Base-by-base conservation (phyloP, 2,888 invertebrate species). In the Tuta absoluta region DNA sequence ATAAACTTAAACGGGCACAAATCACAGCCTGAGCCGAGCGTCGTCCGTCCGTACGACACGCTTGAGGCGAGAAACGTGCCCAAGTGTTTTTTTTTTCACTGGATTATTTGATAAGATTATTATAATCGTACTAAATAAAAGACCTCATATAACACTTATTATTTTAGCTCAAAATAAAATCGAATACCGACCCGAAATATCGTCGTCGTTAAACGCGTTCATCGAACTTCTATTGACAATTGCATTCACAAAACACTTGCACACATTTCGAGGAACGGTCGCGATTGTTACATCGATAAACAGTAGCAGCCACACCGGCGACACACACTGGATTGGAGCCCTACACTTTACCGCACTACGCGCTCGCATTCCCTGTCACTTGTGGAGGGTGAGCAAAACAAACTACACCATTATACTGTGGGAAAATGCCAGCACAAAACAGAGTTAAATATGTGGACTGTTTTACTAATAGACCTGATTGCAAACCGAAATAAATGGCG, bases 341-440 rank as follows among this genome's bases (percentile, higher is more conserved):
- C 14, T 33, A 81, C 77, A 75, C 33, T 8, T 81, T 77, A 75
- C 79, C 79, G 80, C 78, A 75, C 79, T 80, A 77, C 77, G 71
- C 74, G 72, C 73, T 69, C 73, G 70, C 65, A 67, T 67, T 69
- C 72, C 73, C 73, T 76, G 79, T 76, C 77, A 75, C 75, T 77
- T 73, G 73, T 79, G 74, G 80, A 81, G 81, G 81, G 81, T 81
- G 73, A 72, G 79, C 82, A 83, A 87, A 88, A 88, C 87, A 86
- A 80, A 81, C 81, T 75, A 75, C 75, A 84, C 84, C 76, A 89
- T 89, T 89, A 88, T 89, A 76, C 81, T 86, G 85, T 91, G 91
- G 84, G 90, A 91, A 90, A 84, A 85, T 71, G 82, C 72, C 71
- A 81, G 79, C 80, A 85, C 82, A 84, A 85, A 81, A 85, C 78